A percentile compares a stretch with the other conserved stretches of the same genome.
Evolutionary conservation across 2,888 invertebrate species (phyloP).

Genomic region (Oasisia sp.): DNA sequence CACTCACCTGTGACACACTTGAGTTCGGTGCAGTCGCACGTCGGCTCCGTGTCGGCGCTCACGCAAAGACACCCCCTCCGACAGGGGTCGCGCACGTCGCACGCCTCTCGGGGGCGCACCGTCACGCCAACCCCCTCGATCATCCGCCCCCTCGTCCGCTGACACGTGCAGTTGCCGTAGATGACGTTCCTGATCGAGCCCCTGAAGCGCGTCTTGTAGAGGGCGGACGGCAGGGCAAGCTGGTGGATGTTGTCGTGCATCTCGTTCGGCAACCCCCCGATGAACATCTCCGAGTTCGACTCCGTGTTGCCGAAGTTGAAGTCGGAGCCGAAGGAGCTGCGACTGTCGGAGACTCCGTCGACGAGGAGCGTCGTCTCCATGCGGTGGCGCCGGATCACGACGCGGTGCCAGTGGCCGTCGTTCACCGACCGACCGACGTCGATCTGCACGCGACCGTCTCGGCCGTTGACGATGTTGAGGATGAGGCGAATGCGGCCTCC

Average conservation of each 20-base stretch:
- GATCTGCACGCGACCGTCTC: conserved; percentile 51
- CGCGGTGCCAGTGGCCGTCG: conserved; percentile 93
- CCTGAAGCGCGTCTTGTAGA: conserved; percentile 45
- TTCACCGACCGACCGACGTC: conserved; percentile 71
- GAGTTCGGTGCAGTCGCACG: conserved; percentile 53
- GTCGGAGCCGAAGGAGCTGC: conserved; percentile 56
- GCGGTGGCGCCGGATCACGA: conserved; percentile 75
- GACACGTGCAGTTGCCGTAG: conserved; percentile 61
- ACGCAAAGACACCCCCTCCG: conserved; percentile 56
- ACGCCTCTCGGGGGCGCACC: conserved; percentile 46
- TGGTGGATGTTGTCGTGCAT: conserved; percentile 39
- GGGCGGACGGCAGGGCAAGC: conserved; percentile 50
- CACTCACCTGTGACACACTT: conserved; percentile 54
- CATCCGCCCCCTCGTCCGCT: conserved; percentile 46
- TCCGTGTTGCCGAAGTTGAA: conserved; percentile 53
- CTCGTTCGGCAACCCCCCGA: conserved; percentile 56
- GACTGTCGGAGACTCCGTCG: conserved; percentile 49
- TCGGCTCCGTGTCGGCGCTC: conserved; percentile 49
- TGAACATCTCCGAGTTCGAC: conserved; percentile 56
- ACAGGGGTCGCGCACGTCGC: conserved; percentile 54
- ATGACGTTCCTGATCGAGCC: conserved; percentile 59
- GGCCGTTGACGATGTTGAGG: conserved; percentile 57
- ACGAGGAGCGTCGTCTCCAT: conserved; percentile 58
- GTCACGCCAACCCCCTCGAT: conserved; percentile 46
- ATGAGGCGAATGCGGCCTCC: conserved; percentile 75